Percentiles rank a stretch among this genome's conserved stretches.
phyloP scores from a whole-genome alignment of 1,140 invertebrate genomes.

The Araneus ventricosus region DNA sequence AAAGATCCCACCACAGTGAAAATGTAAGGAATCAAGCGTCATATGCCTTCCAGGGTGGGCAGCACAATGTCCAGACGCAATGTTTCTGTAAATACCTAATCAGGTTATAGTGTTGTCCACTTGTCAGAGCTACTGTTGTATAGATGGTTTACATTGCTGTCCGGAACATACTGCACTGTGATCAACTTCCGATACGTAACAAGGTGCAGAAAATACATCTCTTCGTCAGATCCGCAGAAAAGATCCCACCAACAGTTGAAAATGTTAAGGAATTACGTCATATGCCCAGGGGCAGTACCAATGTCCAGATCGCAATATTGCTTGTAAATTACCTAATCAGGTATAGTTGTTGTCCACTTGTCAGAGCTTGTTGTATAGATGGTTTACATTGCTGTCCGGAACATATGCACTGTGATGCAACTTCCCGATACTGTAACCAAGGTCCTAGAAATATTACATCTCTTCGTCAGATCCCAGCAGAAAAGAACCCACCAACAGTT shows the following conservation, averaged over 20 bases:
- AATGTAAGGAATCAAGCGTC: too few species aligned
- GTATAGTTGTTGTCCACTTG: constrained; percentile 80
- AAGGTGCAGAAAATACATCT: neutral
- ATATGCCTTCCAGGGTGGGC: too few species aligned
- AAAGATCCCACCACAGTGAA: too few species aligned
- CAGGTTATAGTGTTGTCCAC: constrained; percentile 81
- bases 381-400: constrained; percentile 77
- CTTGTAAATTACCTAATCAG: constrained; percentile 78
- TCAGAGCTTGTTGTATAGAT: constrained; percentile 78
- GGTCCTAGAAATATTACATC: constrained; percentile 41
- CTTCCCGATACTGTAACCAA: constrained; percentile 42
- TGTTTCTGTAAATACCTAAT: too few species aligned
- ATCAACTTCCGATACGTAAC: neutral
- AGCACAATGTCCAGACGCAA: too few species aligned
- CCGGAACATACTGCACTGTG: constrained; percentile 60
- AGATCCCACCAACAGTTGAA: neutral
- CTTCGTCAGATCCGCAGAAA: neutral
- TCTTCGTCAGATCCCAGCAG: neutral
- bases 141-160: constrained; percentile 77
- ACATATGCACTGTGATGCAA: constrained; percentile 75
- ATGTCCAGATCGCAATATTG: constrained; percentile 80
- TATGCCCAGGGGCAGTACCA: constrained; percentile 68
- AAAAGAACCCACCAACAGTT: too few species aligned
- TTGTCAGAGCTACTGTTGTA: constrained; percentile 78
- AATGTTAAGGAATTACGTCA: neutral